Evolutionary conservation across 2,113 vertebrate genomes (phyloP).

Genomic region (Sebastes schlegelii): DNA sequence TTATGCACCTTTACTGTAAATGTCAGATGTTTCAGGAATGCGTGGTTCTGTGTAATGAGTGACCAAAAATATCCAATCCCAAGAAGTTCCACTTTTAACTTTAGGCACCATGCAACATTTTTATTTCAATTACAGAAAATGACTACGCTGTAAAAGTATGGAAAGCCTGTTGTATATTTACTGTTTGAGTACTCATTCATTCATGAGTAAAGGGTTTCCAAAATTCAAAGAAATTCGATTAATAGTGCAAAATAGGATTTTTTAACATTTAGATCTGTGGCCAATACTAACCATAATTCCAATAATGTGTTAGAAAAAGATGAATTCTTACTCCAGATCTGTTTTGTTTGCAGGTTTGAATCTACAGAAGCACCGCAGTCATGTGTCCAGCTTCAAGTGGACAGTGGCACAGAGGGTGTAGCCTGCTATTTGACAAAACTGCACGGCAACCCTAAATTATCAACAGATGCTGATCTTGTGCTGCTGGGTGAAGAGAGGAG

Average conservation of each 20-base stretch:
- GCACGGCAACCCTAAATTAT: constrained; percentile 27
- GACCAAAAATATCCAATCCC: constrained; percentile 19
- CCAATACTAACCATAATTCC: neutral
- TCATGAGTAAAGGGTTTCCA: neutral
- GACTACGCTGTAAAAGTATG: neutral
- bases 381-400: constrained; percentile 25
- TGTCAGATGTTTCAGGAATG: constrained; percentile 42
- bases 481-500: constrained; percentile 3
- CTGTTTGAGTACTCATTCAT: neutral
- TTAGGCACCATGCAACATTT: neutral
- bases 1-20: constrained; percentile 13
- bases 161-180: neutral
- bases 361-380: neutral
- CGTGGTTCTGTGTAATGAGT: constrained; percentile 17
- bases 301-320: neutral
- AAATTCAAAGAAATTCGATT: neutral
- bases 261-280: too few species aligned
- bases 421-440: constrained; percentile 19
- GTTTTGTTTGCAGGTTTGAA: constrained; percentile 5
- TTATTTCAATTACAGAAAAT: neutral
- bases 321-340: neutral
- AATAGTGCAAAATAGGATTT: neutral
- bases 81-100: constrained; percentile 3
- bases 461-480: constrained; percentile 28
- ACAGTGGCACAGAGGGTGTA: constrained; percentile 36